These are phyloP conservation scores for Euplagia quadripunctaria DNA, from an alignment of 2,888 invertebrate species.

Conservation along the genomic window DNA sequence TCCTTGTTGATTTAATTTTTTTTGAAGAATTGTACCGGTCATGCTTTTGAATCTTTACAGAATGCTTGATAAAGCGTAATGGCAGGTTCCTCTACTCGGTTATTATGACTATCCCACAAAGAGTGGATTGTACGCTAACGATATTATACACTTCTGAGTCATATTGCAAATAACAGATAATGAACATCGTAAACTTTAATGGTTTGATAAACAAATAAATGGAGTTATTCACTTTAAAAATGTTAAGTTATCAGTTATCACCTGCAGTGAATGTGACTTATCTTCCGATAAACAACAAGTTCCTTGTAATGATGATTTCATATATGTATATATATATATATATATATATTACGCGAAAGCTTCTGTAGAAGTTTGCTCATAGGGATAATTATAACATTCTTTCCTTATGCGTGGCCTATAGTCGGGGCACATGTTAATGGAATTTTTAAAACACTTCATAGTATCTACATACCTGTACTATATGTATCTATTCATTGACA, in stretches of 20 bases:
- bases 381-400: slow-evolving; percentile 1
- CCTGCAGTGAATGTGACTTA: slow-evolving; percentile 14
- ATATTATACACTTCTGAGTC: background rate
- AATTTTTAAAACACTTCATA: background rate
- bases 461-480: too few species aligned
- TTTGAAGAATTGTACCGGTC: background rate
- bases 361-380: background rate
- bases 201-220: slow-evolving; percentile 14
- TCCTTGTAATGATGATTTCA: background rate
- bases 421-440: background rate
- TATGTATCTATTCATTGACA: too few species aligned
- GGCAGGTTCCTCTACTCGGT: background rate
- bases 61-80: background rate
- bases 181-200: slow-evolving; percentile 20
- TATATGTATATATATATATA: too few species aligned
- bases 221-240: slow-evolving; percentile 13
- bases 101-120: background rate
- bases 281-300: slow-evolving; percentile 4
- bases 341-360: background rate
- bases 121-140: background rate
- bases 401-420: background rate
- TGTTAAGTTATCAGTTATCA: slow-evolving; percentile 12
- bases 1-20: background rate
- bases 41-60: background rate
- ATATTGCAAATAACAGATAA: slow-evolving; percentile 8